Percentiles rank a stretch among this genome's conserved stretches.
Conservation (phyloP, 2,113 vertebrate species). For the Sphyrna mokarran region DNA sequence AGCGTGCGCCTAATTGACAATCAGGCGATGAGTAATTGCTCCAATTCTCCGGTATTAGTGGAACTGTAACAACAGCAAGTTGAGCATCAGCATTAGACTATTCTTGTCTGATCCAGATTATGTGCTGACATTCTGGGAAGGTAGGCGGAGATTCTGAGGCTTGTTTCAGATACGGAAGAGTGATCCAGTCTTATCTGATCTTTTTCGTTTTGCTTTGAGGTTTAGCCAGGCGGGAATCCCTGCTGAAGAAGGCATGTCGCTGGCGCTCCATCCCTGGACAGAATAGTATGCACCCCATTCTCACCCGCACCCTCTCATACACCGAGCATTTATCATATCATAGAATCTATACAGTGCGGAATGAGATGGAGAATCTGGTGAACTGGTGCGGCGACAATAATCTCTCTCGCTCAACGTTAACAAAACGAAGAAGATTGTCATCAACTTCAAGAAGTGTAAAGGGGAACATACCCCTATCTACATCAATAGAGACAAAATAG, state of each 20-base stretch:
- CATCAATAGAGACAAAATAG: no score
- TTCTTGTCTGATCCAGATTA: slow-evolving; percentile 4
- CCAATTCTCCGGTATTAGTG: neutral
- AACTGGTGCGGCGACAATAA: no score
- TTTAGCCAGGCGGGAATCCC: neutral
- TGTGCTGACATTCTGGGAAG: neutral
- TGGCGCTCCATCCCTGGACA: neutral
- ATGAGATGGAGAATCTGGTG: no score
- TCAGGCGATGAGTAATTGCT: neutral
- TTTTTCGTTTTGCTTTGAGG: neutral
- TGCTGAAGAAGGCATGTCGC: neutral
- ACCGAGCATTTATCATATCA: no score
- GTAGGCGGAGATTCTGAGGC: neutral
- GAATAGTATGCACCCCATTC: no score
- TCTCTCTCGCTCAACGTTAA: no score
- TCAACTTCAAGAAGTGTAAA: no score
- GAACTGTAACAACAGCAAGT: neutral
- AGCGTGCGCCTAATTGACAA: neutral
- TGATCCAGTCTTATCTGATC: neutral
- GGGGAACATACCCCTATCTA: no score
- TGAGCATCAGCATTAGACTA: neutral
- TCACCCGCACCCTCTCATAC: no score
- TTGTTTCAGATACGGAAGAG: neutral
- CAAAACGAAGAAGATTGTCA: no score
- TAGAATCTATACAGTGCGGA: no score